Evolutionary conservation across 2,113 vertebrate species (phyloP).

Genomic region (Tetrao urogallus): DNA sequence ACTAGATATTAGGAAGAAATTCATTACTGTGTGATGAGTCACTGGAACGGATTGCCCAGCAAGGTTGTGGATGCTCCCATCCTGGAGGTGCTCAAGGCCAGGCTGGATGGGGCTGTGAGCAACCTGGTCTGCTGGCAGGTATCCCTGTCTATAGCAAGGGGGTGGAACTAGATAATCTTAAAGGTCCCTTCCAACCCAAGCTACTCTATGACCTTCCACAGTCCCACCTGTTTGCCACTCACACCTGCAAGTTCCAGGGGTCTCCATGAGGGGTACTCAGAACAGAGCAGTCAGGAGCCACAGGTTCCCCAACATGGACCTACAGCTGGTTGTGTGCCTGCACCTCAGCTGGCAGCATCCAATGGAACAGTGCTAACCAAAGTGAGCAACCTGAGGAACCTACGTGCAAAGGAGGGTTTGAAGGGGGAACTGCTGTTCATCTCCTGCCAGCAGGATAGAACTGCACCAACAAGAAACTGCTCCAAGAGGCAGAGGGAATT

Average conservation of each 20-base stretch:
- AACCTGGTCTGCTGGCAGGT: no score
- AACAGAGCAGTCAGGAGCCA: background rate
- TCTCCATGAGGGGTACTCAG: background rate
- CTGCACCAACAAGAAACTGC: background rate
- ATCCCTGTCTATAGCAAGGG: no score
- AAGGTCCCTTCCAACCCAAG: no score
- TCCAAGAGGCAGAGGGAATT: background rate
- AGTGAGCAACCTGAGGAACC: background rate
- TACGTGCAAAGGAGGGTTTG: background rate
- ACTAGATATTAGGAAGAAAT: no score
- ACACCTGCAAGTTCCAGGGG: background rate
- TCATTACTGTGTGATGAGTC: no score
- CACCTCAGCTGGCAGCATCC: background rate
- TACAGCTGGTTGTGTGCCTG: background rate
- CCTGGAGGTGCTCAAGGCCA: no score
- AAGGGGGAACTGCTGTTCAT: background rate
- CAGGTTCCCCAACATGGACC: background rate
- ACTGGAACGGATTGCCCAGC: no score
- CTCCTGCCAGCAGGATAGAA: background rate
- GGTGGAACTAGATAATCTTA: no score
- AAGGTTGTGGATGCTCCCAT: no score
- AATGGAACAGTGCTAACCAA: background rate
- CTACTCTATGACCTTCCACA: background rate
- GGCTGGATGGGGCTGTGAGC: no score
- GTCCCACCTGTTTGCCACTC: background rate